Evolutionary conservation across 2,797 vertebrate species (phyloP).

Genomic region (Mus caroli): DNA sequence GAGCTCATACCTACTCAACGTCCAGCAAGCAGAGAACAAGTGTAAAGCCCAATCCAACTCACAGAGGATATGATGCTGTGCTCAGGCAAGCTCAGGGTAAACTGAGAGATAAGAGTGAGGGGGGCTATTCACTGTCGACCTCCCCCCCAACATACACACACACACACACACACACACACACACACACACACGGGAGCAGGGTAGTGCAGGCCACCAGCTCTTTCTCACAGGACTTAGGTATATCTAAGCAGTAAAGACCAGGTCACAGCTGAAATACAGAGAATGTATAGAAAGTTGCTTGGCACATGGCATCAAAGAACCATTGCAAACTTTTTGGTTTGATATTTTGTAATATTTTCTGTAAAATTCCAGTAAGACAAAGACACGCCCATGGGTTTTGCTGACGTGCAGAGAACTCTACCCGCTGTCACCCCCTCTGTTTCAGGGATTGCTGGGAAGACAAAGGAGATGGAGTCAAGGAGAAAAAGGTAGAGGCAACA

Average conservation of each 20-base stretch:
- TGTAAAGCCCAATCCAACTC: neutral
- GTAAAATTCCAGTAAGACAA: neutral
- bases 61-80: neutral
- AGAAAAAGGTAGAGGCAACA: slow-evolving; percentile 10
- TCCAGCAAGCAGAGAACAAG: neutral
- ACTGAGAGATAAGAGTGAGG: neutral
- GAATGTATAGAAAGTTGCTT: neutral
- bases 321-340: neutral
- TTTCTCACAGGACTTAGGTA: neutral
- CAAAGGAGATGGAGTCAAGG: slow-evolving; percentile 24
- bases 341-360: neutral
- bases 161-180: no score
- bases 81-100: neutral
- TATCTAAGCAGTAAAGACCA: slow-evolving; percentile 38
- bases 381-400: neutral
- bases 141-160: neutral
- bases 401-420: neutral
- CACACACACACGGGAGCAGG: neutral
- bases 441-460: slow-evolving; percentile 8
- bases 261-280: neutral
- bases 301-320: neutral
- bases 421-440: neutral
- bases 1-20: neutral
- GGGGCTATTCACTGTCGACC: neutral
- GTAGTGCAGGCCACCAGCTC: neutral